Percentiles rank a stretch among this genome's conserved stretches.
Evolutionary conservation across 2,888 invertebrate species (phyloP).

Genomic region (Tenthredo mesomela): DNA sequence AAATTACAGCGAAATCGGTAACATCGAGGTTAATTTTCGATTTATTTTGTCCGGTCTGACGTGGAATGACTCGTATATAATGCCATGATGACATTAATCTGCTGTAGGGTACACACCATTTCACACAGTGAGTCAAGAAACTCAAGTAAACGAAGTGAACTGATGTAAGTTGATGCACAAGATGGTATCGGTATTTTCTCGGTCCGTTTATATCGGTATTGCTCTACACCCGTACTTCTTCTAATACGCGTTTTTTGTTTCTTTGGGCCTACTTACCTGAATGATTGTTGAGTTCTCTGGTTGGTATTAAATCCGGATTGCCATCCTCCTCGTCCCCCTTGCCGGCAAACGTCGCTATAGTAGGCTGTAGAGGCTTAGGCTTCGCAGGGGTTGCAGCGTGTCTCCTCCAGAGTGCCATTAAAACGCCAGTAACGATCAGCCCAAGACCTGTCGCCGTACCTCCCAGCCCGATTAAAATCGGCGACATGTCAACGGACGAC

Average conservation of each 20-base stretch:
- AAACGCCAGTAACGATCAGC: constrained; percentile 75
- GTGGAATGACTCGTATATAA: too few relatives aligned
- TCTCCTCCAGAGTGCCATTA: constrained; percentile 76
- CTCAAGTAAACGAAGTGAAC: not conserved
- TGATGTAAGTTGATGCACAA: not conserved
- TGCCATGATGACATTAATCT: not conserved
- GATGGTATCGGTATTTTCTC: not conserved
- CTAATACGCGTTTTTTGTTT: not conserved
- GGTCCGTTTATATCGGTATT: not conserved
- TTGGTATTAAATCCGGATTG: constrained; percentile 76
- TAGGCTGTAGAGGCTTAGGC: constrained; percentile 70
- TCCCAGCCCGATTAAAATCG: constrained; percentile 75
- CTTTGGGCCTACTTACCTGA: constrained; percentile 9
- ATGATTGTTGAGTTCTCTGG: constrained; percentile 73
- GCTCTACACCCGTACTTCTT: not conserved
- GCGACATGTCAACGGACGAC: constrained; percentile 75
- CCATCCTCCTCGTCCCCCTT: constrained; percentile 74
- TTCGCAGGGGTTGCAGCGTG: constrained; percentile 72
- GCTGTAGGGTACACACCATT: not conserved
- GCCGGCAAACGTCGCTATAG: constrained; percentile 70
- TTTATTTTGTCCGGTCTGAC: too few relatives aligned
- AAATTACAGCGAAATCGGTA: too few relatives aligned
- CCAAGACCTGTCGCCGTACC: constrained; percentile 75
- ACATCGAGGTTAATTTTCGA: too few relatives aligned
- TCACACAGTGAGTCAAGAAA: not conserved